Evolutionary conservation across 1,140 invertebrate species (phyloP).

Genomic region (Drosophila ambigua): DNA sequence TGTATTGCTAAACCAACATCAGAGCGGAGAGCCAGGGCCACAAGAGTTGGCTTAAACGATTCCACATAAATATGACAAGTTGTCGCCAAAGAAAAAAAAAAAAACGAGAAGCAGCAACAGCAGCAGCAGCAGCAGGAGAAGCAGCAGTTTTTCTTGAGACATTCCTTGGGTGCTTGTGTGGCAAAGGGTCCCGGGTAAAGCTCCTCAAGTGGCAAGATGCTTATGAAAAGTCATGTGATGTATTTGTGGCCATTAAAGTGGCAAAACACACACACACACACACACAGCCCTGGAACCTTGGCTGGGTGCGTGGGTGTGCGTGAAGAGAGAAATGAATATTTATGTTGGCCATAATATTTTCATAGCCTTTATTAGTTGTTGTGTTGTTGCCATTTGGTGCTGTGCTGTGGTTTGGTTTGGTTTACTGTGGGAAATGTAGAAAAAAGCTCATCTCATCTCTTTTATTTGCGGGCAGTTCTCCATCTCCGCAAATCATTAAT

Average conservation of each 20-base stretch:
- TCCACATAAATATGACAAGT: slow-evolving; percentile 78
- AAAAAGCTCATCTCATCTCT: slow-evolving; percentile 17
- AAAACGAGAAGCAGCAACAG: background rate
- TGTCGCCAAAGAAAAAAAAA: slow-evolving; percentile 29
- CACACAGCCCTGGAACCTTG: slow-evolving; percentile 22
- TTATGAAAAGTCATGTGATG: slow-evolving; percentile 79
- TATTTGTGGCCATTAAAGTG: slow-evolving; percentile 79
- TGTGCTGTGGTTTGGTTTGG: too few species aligned
- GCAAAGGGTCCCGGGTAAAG: slow-evolving; percentile 7
- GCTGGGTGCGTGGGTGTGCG: slow-evolving; percentile 35
- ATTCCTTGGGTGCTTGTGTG: slow-evolving; percentile 38
- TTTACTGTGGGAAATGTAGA: background rate
- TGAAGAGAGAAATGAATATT: slow-evolving; percentile 66
- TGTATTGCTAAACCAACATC: slow-evolving; percentile 51
- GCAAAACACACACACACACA: slow-evolving; percentile 58
- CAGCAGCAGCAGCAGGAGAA: slow-evolving; percentile 20
- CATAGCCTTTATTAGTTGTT: slow-evolving; percentile 64
- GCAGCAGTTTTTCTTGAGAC: slow-evolving; percentile 33
- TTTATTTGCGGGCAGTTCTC: slow-evolving; percentile 38
- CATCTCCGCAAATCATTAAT: slow-evolving; percentile 64
- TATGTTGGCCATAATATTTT: slow-evolving; percentile 78
- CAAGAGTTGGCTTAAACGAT: slow-evolving; percentile 66
- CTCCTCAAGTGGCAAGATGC: slow-evolving; percentile 64
- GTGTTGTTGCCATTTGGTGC: background rate
- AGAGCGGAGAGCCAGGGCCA: slow-evolving; percentile 17